Base-by-base conservation (phyloP, 2,888 invertebrate genomes). In the Clivina fossor region DNA sequence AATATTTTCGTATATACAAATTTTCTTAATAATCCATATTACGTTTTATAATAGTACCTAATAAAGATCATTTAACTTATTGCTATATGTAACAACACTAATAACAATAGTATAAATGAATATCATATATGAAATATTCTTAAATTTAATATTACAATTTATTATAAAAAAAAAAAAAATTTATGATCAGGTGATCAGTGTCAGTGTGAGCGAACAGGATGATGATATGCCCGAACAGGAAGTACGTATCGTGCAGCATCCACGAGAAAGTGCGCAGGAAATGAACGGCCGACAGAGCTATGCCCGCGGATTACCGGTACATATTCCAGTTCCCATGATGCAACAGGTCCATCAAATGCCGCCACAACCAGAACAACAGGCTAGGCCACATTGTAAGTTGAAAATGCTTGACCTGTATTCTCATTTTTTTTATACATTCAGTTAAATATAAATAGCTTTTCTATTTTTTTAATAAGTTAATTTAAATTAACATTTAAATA, bases 381-480 rank as follows among this genome's bases (percentile, higher is more conserved):
- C 74, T 61, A 84, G 88, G 73, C 88, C 87, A 59, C 90, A 90
- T 67, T 88, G 90, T 90, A 72, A 83, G 87, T 82, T 33, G 8
- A 33, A n/a, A 4, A 5, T 4, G 15, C 5, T 13, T n/a, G 20
- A n/a, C n/a, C n/a, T n/a, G n/a, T n/a, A n/a, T n/a, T n/a, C n/a
- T n/a, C n/a, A n/a, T n/a, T n/a, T n/a, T 37, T 40, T 37, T 37
- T 18, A 4, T 43, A 40, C 2, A 16, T n/a, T n/a, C n/a, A n/a
- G n/a, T n/a, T n/a, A n/a, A n/a, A n/a, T n/a, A n/a, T n/a, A n/a
- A n/a, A n/a, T n/a, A n/a, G n/a, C n/a, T n/a, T n/a, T n/a, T n/a
- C n/a, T n/a, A n/a, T n/a, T n/a, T n/a, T n/a, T n/a, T n/a, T n/a
- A n/a, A n/a, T n/a, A n/a, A n/a, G n/a, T n/a, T n/a, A n/a, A n/a